These are phyloP conservation scores for Spodoptera littoralis DNA, from an alignment of 2,888 invertebrate genomes.

Conservation along the genomic window DNA sequence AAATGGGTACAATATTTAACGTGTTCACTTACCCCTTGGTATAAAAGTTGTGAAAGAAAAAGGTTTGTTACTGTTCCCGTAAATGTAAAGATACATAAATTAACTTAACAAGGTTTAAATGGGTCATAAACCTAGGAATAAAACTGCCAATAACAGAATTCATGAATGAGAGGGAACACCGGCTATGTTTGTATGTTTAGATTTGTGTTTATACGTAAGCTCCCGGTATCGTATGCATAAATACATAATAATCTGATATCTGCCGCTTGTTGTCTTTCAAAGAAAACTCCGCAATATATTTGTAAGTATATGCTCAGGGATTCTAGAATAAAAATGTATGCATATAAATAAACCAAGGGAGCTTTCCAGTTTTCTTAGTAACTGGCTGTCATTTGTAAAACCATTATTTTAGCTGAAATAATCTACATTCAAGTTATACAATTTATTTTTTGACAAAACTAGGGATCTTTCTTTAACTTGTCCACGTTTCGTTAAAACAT, in stretches of 20 bases:
- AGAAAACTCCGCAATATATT: conserved; percentile 18
- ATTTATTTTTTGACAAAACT: no score
- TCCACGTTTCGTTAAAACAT: no score
- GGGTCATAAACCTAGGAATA: conserved; percentile 35
- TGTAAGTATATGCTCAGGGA: not conserved
- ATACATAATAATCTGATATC: conserved; percentile 34
- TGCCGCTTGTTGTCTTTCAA: conserved; percentile 25
- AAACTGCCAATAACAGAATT: conserved; percentile 36
- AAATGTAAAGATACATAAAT: conserved; percentile 31
- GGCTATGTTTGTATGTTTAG: conserved; percentile 10
- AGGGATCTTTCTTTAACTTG: no score
- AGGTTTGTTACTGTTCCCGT: conserved; percentile 15
- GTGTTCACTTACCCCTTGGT: no score
- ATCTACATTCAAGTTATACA: not conserved
- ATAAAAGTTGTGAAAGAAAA: not conserved
- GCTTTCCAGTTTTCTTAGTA: not conserved
- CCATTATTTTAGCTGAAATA: not conserved
- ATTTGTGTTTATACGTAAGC: conserved; percentile 33
- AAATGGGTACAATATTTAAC: no score
- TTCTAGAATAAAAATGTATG: conserved; percentile 19
- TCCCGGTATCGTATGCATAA: conserved; percentile 27
- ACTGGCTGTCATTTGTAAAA: not conserved
- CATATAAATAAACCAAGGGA: conserved; percentile 26
- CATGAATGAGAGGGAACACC: conserved; percentile 32
- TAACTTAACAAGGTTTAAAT: conserved; percentile 27